Evolutionary conservation across 1,140 invertebrate genomes (phyloP).

Genomic region (Saccostrea cuccullata): DNA sequence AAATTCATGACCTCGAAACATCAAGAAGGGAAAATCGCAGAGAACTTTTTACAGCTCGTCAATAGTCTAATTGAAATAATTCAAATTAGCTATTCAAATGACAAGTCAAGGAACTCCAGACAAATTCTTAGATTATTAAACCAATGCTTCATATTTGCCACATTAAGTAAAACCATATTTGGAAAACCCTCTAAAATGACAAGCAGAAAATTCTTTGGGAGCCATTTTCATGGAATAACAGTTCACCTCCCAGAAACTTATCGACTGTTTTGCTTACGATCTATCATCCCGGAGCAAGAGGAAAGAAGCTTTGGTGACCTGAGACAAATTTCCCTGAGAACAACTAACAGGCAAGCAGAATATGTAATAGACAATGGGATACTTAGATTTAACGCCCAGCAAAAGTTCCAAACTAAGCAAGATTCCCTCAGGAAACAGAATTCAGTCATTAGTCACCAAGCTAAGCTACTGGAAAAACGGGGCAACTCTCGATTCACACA

Average conservation of each 20-base stretch:
- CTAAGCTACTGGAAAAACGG: conserved; percentile 10
- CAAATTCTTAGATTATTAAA: too few relatives aligned
- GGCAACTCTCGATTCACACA: not conserved
- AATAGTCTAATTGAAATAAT: too few relatives aligned
- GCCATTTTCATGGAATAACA: conserved; percentile 10
- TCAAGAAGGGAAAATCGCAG: too few relatives aligned
- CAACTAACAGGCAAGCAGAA: conserved; percentile 24
- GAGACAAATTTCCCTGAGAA: conserved; percentile 15
- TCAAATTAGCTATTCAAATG: too few relatives aligned
- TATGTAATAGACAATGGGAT: conserved; percentile 39
- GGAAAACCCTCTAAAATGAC: too few relatives aligned
- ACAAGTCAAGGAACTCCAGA: too few relatives aligned
- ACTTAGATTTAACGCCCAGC: not conserved
- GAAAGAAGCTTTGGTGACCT: conserved; percentile 41
- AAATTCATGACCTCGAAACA: too few relatives aligned
- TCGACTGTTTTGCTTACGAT: not conserved
- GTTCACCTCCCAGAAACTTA: conserved; percentile 21
- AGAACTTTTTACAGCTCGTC: too few relatives aligned
- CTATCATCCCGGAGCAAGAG: conserved; percentile 28
- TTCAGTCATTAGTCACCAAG: conserved; percentile 24
- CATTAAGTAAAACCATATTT: too few relatives aligned
- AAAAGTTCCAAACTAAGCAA: not conserved
- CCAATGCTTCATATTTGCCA: too few relatives aligned
- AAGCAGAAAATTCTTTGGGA: conserved; percentile 13
- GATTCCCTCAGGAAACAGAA: conserved; percentile 33